Evolutionary conservation across 35 echinoderm and acorn worm genomes (phyloP).

Genomic region (Nesometra sesokonis): DNA sequence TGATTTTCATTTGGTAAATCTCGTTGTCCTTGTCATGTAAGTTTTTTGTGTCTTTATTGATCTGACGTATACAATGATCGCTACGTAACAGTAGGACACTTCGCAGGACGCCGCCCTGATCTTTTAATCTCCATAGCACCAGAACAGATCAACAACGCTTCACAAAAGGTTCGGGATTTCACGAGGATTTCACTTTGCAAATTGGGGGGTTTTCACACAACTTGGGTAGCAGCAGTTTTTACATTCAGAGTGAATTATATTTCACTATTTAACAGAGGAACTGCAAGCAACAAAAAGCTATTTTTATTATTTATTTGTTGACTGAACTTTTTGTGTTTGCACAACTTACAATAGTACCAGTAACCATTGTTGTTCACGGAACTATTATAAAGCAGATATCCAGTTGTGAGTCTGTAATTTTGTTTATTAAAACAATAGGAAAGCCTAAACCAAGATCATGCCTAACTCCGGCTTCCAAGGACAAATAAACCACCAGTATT

Average conservation of each 20-base stretch:
- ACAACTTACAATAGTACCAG: too few relatives aligned
- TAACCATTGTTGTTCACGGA: background rate
- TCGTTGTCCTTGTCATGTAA: background rate
- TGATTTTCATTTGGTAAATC: background rate
- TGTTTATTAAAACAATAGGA: background rate
- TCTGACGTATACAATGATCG: background rate
- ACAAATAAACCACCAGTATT: slow-evolving; percentile 72
- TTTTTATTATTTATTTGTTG: too few relatives aligned
- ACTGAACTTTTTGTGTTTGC: too few relatives aligned
- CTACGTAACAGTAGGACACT: background rate
- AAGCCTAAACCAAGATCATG: slow-evolving; percentile 30
- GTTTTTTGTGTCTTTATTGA: background rate
- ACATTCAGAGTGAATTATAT: background rate
- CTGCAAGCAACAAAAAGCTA: too few relatives aligned
- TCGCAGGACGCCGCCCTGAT: background rate
- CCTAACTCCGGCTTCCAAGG: slow-evolving; percentile 97
- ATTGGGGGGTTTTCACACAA: background rate
- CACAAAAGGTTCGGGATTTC: background rate
- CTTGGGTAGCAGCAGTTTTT: background rate
- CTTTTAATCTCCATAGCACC: background rate
- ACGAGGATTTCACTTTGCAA: background rate
- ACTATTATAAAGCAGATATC: too few relatives aligned
- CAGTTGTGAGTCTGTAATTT: background rate
- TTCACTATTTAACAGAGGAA: background rate
- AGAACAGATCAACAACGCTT: background rate